A percentile compares a stretch with the other conserved stretches of the same genome.
phyloP scores from a whole-genome alignment of 2,797 vertebrate species.

The Mus caroli region DNA sequence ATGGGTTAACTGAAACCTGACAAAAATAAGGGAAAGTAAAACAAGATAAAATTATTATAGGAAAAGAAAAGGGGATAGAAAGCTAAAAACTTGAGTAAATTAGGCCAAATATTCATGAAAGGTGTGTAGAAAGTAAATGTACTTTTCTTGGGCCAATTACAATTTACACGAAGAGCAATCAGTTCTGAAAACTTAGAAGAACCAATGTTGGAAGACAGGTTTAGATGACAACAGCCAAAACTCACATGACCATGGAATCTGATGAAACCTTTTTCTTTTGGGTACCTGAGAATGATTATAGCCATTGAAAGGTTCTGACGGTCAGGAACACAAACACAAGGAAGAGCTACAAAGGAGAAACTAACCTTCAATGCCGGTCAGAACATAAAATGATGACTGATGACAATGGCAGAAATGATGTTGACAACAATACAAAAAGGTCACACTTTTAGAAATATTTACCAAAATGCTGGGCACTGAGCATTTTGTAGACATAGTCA shows the following conservation, averaged over 20 bases:
- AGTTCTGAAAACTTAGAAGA: constrained; percentile 24
- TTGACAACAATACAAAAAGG: neutral
- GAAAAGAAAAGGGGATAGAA: constrained; percentile 27
- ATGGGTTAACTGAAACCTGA: neutral
- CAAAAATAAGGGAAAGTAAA: constrained; percentile 44
- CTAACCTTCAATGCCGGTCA: neutral
- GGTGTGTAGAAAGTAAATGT: neutral
- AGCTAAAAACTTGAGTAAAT: neutral
- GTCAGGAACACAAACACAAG: neutral
- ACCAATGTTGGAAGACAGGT: neutral
- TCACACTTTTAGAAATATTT: constrained; percentile 4
- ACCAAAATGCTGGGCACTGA: neutral
- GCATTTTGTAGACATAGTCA: neutral
- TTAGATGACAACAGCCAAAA: neutral
- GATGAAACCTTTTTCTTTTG: neutral
- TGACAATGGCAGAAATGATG: neutral
- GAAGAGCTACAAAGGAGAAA: neutral
- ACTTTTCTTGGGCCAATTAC: neutral
- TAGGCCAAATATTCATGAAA: neutral
- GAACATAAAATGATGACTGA: neutral
- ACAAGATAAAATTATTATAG: constrained; percentile 34
- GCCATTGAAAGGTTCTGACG: neutral
- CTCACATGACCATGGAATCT: neutral
- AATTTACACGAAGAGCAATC: neutral
- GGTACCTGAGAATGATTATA: neutral